Evolutionary conservation across 2,888 invertebrate species (phyloP).

Genomic region (Hyalella azteca): DNA sequence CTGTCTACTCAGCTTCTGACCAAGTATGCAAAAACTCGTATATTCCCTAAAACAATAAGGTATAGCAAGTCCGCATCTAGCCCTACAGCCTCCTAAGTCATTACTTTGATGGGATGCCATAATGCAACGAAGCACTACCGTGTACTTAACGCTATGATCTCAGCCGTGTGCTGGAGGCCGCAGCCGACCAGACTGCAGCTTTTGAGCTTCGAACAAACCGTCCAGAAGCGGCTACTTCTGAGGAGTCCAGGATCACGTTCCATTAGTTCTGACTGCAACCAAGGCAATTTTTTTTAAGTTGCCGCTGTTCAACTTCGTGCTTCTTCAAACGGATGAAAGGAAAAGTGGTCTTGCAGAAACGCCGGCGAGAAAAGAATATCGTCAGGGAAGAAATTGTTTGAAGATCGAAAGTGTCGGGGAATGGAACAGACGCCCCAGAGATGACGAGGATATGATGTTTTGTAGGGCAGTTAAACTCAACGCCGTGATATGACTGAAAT

Average conservation of each 20-base stretch:
- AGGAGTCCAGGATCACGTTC: neutral
- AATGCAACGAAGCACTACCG: too few relatives aligned
- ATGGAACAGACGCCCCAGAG: too few relatives aligned
- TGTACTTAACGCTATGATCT: neutral
- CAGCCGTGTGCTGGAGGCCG: neutral
- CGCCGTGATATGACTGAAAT: too few relatives aligned
- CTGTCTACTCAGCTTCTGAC: too few relatives aligned
- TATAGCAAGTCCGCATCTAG: too few relatives aligned
- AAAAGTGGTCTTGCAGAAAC: conserved; percentile 3
- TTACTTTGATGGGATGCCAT: too few relatives aligned
- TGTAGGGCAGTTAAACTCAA: too few relatives aligned
- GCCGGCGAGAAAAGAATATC: neutral
- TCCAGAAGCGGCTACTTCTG: neutral
- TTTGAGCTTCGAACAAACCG: neutral
- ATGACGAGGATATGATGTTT: too few relatives aligned
- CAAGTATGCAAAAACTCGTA: too few relatives aligned
- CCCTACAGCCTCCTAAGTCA: too few relatives aligned
- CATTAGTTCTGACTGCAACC: neutral
- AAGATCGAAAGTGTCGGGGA: conserved; percentile 9
- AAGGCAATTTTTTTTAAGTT: neutral
- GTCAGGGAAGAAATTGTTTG: neutral
- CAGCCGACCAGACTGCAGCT: neutral
- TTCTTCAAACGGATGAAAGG: neutral
- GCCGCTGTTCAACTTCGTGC: neutral
- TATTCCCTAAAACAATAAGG: too few relatives aligned